These are phyloP conservation scores for Cydia strobilella DNA, from an alignment of 1,140 invertebrate species.

Conservation along the genomic window DNA sequence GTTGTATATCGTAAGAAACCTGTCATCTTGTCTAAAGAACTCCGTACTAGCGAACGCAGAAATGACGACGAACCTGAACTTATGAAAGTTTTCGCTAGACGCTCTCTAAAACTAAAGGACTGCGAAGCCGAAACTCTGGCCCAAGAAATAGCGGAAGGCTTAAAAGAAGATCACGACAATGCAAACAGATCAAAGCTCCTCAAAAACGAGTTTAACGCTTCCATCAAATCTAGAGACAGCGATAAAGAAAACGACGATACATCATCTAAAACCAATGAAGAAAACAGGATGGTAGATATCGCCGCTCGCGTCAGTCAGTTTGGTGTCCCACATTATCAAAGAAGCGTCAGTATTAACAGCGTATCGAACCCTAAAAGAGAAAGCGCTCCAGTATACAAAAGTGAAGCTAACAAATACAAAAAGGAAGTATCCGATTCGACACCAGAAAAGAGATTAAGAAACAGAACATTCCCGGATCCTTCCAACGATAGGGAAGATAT, in stretches of 20 bases:
- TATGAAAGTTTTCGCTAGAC: slow-evolving; percentile 89
- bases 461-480: slow-evolving; percentile 77
- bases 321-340: slow-evolving; percentile 65
- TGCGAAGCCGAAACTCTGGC: slow-evolving; percentile 81
- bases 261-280: slow-evolving; percentile 53
- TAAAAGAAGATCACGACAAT: slow-evolving; percentile 57
- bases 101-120: slow-evolving; percentile 88
- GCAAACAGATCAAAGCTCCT: slow-evolving; percentile 57
- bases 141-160: slow-evolving; percentile 77
- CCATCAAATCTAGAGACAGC: slow-evolving; percentile 82
- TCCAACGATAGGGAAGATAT: slow-evolving; percentile 75
- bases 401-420: slow-evolving; percentile 73
- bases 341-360: slow-evolving; percentile 71
- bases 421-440: slow-evolving; percentile 78
- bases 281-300: slow-evolving; percentile 74
- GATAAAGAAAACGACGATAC: slow-evolving; percentile 84
- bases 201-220: slow-evolving; percentile 77
- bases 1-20: slow-evolving; percentile 74
- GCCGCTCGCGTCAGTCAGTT: slow-evolving; percentile 71
- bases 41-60: slow-evolving; percentile 63
- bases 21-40: slow-evolving; percentile 57
- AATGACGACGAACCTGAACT: slow-evolving; percentile 87
- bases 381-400: slow-evolving; percentile 63
- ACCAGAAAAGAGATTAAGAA: slow-evolving; percentile 75
- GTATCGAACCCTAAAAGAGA: slow-evolving; percentile 67